Percentiles rank a stretch among this genome's conserved stretches.
These are phyloP conservation scores for Azorinus chamasolen DNA, from an alignment of 2,888 invertebrate species.

Conservation along the genomic window DNA sequence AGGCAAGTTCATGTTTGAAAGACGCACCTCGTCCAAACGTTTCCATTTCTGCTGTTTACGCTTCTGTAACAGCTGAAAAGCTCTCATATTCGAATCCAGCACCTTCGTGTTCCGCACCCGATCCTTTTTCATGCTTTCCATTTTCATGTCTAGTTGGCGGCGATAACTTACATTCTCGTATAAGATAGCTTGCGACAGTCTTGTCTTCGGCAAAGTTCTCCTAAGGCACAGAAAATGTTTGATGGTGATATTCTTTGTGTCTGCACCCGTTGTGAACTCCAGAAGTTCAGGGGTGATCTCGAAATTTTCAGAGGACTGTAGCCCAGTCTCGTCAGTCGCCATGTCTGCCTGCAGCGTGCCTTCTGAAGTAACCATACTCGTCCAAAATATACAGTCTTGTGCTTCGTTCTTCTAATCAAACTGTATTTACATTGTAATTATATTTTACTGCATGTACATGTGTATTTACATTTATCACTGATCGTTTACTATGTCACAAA, in stretches of 20 bases:
- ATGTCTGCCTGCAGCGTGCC: conserved; percentile 11
- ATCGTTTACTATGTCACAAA: too few relatives aligned
- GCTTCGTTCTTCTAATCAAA: too few relatives aligned
- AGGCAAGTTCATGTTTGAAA: conserved; percentile 79
- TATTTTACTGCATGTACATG: too few relatives aligned
- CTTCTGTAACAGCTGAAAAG: conserved; percentile 76
- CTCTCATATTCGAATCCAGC: conserved; percentile 76
- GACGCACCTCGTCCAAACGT: conserved; percentile 75
- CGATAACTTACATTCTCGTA: conserved; percentile 81
- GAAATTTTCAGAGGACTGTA: conserved; percentile 58
- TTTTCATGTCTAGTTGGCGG: conserved; percentile 75
- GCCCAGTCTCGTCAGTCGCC: conserved; percentile 48
- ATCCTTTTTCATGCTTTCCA: conserved; percentile 68
- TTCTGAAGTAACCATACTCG: too few relatives aligned
- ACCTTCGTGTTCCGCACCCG: conserved; percentile 68
- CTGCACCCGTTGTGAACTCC: conserved; percentile 68
- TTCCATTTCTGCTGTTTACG: conserved; percentile 81
- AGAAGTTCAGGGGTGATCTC: conserved; percentile 70
- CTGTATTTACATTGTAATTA: too few relatives aligned
- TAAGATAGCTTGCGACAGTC: conserved; percentile 78
- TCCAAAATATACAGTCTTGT: too few relatives aligned
- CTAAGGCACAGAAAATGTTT: conserved; percentile 79
- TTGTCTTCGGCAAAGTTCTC: conserved; percentile 79
- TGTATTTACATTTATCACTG: too few relatives aligned
- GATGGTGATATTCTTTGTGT: conserved; percentile 74